Percentiles rank a stretch among this genome's conserved stretches.
phyloP scores from a whole-genome alignment of 2,888 invertebrate species.

The Rotaria sp. region DNA sequence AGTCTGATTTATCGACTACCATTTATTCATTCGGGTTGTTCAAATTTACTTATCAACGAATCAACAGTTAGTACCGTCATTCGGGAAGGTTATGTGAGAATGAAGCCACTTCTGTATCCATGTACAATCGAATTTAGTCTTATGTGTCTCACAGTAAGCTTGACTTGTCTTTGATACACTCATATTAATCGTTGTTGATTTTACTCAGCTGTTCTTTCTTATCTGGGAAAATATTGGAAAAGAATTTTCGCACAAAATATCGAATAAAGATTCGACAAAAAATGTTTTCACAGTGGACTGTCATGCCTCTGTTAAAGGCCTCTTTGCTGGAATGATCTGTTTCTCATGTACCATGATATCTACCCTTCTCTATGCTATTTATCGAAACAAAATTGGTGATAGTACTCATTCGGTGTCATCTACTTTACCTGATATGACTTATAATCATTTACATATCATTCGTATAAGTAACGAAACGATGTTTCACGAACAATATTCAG shows the following conservation, averaged over 20 bases:
- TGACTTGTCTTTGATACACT: not conserved
- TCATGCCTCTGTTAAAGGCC: slow-evolving; percentile 33
- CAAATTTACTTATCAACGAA: not conserved
- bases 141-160: slow-evolving; percentile 33
- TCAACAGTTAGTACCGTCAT: not conserved
- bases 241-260: not conserved
- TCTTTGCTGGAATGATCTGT: slow-evolving; percentile 34
- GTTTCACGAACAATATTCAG: not conserved
- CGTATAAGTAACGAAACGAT: not conserved
- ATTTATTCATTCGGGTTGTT: not conserved
- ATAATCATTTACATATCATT: not conserved
- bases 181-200: not conserved
- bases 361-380: slow-evolving; percentile 32
- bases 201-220: not conserved
- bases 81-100: slow-evolving; percentile 3
- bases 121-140: slow-evolving; percentile 36
- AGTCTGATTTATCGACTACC: not conserved
- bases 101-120: slow-evolving; percentile 34
- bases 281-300: slow-evolving; percentile 38
- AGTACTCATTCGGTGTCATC: too few relatives aligned
- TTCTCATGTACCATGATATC: slow-evolving; percentile 34
- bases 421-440: too few relatives aligned
- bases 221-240: slow-evolving; percentile 21
- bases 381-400: slow-evolving; percentile 15
- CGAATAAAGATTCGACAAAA: not conserved